Evolutionary conservation across 1,140 invertebrate genomes (phyloP), one percentile per base, ranked within the genome.

Genomic region (Cydia amplana): DNA sequence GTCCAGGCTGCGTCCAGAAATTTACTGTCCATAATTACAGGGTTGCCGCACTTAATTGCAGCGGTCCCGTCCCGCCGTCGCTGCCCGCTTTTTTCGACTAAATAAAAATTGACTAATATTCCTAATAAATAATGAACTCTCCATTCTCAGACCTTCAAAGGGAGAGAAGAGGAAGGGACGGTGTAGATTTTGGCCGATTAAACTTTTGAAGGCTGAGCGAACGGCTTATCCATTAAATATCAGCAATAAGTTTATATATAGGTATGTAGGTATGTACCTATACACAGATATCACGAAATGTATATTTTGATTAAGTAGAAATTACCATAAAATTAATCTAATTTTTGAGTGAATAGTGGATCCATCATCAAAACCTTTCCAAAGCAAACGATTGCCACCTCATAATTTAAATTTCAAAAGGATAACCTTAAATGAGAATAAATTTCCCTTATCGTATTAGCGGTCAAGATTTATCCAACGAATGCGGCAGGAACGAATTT

Each of bases 11-110:
- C 83, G 85, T 89, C 89, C 90, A 89, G 91, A 93, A 93, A 93
- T 93, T 93, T 93, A 93, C 92, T 90, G 92, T 85, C 89, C 91
- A 90, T 93, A 93, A 93, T 93, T 93, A 93, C 87, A 93, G 93
- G 91, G 92, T 93, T 83, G 85, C 84, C 79, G 80, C 83, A 87
- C 85, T 93, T 93, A 93, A 93, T 93, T 93, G 91, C 91, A 88
- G 84, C 75, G 81, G 83, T 76, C 84, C 83, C 82, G 85, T 76
- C 85, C 82, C 83, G 80, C 79, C 84, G 81, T 82, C 83, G 85
- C 83, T 88, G 80, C 64, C 78, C 76, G 84, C 85, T 89, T 91
- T 92, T 90, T 91, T 93, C 88, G 84, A 90, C 88, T 89, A 91
- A 93, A 91, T 91, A 91, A 91, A 93, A 93, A 91, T 91, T 91